Conservation (phyloP, 2,888 invertebrate species). For the Podotricha telesiphe region DNA sequence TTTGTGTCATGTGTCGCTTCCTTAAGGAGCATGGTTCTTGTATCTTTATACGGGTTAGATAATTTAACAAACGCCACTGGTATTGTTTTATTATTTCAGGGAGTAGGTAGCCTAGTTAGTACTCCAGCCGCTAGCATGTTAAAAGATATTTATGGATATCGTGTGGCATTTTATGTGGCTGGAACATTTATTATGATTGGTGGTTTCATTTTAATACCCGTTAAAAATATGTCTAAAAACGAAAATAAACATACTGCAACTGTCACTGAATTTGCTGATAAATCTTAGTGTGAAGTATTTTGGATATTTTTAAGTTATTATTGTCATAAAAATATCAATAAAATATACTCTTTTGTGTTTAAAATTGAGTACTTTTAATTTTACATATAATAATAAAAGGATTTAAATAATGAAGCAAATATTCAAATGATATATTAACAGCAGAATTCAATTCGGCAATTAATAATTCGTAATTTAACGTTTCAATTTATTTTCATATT, state of each 20-base stretch:
- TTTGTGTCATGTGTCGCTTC: constrained; percentile 60
- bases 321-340: background rate
- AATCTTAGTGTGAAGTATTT: constrained; percentile 1
- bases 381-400: too few species aligned
- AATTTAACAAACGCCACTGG: constrained; percentile 75
- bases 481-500: too few species aligned
- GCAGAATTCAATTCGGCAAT: too few species aligned
- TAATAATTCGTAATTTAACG: too few species aligned
- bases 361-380: background rate
- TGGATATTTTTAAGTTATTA: constrained; percentile 1
- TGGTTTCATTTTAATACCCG: constrained; percentile 59
- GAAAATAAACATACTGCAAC: constrained; percentile 46
- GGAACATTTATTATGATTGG: constrained; percentile 63
- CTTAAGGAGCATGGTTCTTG: constrained; percentile 65
- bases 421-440: too few species aligned
- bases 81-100: constrained; percentile 70
- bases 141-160: constrained; percentile 60
- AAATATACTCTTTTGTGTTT: background rate
- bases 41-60: constrained; percentile 71
- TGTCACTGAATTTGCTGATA: constrained; percentile 9
- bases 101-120: constrained; percentile 68
- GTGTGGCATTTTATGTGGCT: constrained; percentile 63
- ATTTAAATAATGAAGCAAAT: too few species aligned
- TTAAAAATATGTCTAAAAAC: constrained; percentile 50
- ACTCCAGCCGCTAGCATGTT: constrained; percentile 67